Conservation (phyloP, 1,140 invertebrate species). For the Medauroidea extradentata region DNA sequence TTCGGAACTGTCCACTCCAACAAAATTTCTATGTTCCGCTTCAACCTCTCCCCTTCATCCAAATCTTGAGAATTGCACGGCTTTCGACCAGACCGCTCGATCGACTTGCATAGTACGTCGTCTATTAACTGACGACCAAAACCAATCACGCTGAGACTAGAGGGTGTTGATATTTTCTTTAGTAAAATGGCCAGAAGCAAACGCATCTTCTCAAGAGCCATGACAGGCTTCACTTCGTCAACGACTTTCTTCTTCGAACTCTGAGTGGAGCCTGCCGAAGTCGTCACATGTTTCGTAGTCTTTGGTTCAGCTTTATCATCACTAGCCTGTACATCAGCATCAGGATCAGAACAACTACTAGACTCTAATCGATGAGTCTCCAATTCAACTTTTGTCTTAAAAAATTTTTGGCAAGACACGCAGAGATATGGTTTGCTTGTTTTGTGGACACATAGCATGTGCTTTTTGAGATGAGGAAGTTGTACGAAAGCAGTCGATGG, state of each 20-base stretch:
- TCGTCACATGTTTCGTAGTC: not conserved
- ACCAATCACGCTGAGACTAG: constrained; percentile 67
- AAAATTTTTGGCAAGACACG: constrained; percentile 62
- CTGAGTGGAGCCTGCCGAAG: not conserved
- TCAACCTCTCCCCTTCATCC: constrained; percentile 55
- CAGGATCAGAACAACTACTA: constrained; percentile 22
- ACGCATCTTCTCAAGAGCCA: constrained; percentile 70
- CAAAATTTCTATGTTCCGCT: constrained; percentile 68
- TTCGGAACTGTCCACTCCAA: constrained; percentile 76
- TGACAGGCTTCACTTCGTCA: constrained; percentile 29
- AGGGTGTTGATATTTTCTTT: constrained; percentile 74
- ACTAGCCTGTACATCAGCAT: constrained; percentile 17
- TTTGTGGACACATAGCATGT: constrained; percentile 77
- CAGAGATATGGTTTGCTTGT: constrained; percentile 68
- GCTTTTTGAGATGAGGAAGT: constrained; percentile 73
- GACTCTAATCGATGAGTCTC: constrained; percentile 53
- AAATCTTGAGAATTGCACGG: constrained; percentile 50
- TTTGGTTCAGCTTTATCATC: constrained; percentile 36
- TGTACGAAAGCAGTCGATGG: constrained; percentile 68
- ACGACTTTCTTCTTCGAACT: not conserved
- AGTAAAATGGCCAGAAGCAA: constrained; percentile 70
- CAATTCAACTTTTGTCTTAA: constrained; percentile 69
- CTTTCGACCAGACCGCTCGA: constrained; percentile 64
- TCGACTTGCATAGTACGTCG: constrained; percentile 71
- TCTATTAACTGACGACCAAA: constrained; percentile 79